These are phyloP conservation scores for Cosmorhoe ocellata DNA, from an alignment of 2,888 invertebrate genomes.

Conservation along the genomic window DNA sequence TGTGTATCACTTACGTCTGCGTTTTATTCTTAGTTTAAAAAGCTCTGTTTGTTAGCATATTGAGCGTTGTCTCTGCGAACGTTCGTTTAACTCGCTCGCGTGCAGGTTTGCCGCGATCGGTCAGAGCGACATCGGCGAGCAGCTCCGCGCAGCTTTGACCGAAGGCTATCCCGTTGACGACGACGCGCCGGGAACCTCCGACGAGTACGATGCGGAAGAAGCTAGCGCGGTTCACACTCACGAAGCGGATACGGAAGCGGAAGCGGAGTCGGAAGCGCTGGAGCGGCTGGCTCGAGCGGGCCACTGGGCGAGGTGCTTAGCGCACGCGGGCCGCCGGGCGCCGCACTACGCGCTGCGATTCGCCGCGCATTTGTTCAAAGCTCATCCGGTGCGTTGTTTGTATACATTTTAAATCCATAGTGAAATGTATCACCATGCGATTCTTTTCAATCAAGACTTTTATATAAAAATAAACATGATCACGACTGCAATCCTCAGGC, in stretches of 20 bases:
- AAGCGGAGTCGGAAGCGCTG: constrained; percentile 52
- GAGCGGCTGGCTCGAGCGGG: constrained; percentile 72
- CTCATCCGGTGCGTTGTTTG: constrained; percentile 52
- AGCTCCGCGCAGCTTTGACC: constrained; percentile 63
- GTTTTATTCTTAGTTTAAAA: too few relatives aligned
- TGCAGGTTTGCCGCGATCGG: constrained; percentile 71
- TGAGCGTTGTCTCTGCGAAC: too few relatives aligned
- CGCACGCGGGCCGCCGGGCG: constrained; percentile 63
- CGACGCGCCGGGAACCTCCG: constrained; percentile 48
- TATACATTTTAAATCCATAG: too few relatives aligned
- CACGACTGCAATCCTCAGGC: too few relatives aligned
- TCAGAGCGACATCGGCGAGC: constrained; percentile 73
- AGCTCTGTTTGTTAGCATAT: too few relatives aligned
- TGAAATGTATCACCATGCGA: too few relatives aligned
- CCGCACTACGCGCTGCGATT: constrained; percentile 70
- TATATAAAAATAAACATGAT: too few relatives aligned
- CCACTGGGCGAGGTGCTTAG: constrained; percentile 74
- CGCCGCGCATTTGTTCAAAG: constrained; percentile 66
- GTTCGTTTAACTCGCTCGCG: background rate
- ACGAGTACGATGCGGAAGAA: constrained; percentile 56
- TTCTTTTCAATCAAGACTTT: too few relatives aligned
- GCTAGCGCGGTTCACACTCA: constrained; percentile 9
- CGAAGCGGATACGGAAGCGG: constrained; percentile 32
- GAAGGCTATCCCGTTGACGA: constrained; percentile 60
- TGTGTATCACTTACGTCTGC: too few relatives aligned